Evolutionary conservation across 1,140 invertebrate genomes (phyloP).

Genomic region (Laupala kohalensis): DNA sequence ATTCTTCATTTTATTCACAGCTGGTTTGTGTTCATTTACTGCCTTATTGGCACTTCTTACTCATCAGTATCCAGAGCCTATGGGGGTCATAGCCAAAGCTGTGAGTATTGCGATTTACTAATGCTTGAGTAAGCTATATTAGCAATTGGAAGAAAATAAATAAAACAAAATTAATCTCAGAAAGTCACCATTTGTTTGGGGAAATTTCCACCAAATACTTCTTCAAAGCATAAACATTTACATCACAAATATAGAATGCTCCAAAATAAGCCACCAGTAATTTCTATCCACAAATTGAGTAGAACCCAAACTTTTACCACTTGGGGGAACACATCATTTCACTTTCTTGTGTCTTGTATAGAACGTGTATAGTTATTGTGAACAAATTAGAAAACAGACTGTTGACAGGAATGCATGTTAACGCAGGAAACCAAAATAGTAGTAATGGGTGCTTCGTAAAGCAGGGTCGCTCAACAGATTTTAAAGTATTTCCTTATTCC

Average conservation of each 20-base stretch:
- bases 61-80: constrained; percentile 88
- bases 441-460: too few relatives aligned
- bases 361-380: too few relatives aligned
- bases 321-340: too few relatives aligned
- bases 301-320: too few relatives aligned
- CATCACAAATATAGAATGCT: not conserved
- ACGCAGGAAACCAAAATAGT: too few relatives aligned
- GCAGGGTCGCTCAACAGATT: too few relatives aligned
- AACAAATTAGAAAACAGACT: too few relatives aligned
- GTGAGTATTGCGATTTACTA: constrained; percentile 1
- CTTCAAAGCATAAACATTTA: not conserved
- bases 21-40: constrained; percentile 86
- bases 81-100: constrained; percentile 66
- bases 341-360: too few relatives aligned
- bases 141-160: not conserved
- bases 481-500: too few relatives aligned
- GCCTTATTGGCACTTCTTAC: constrained; percentile 83
- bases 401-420: too few relatives aligned
- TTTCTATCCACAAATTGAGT: too few relatives aligned
- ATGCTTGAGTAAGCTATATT: not conserved
- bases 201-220: not conserved
- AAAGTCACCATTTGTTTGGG: not conserved
- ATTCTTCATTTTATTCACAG: constrained; percentile 90
- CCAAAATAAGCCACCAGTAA: too few relatives aligned
- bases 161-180: not conserved